phyloP scores from a whole-genome alignment of 2,888 invertebrate genomes.

The Heliconius aoede region DNA sequence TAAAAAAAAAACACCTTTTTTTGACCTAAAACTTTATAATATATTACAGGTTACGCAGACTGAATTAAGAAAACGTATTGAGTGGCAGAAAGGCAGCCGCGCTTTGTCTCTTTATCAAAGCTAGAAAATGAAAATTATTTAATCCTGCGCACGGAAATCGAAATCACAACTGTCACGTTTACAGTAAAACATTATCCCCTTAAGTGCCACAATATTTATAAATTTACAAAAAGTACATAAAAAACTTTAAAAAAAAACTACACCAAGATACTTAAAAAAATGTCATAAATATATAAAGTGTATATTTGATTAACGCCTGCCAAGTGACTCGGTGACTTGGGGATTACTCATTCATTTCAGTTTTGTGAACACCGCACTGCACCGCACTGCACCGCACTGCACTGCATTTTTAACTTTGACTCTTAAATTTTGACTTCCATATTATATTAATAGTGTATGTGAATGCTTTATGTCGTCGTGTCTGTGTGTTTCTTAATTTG shows the following conservation, averaged over 20 bases:
- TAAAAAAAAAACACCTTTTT: no score
- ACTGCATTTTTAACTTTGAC: constrained; percentile 19
- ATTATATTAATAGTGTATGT: background rate
- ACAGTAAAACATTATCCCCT: background rate
- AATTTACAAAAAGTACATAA: background rate
- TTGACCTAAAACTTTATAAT: no score
- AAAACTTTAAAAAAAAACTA: background rate
- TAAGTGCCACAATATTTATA: no score
- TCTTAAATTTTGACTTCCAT: constrained; percentile 3
- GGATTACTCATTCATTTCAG: constrained; percentile 38
- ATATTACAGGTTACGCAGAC: no score
- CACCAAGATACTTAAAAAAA: background rate
- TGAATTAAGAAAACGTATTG: no score
- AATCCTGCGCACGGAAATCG: background rate
- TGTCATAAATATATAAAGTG: constrained; percentile 29
- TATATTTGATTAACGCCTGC: constrained; percentile 49
- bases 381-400: background rate
- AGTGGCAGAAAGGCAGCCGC: no score
- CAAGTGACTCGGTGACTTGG: constrained; percentile 43
- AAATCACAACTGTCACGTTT: background rate
- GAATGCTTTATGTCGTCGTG: background rate
- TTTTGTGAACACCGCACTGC: constrained; percentile 2
- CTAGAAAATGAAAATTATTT: no score
- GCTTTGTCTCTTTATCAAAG: no score
- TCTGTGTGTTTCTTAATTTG: background rate